Evolutionary conservation across 2,888 invertebrate genomes (phyloP).

Genomic region (Andrena hattorfiana): DNA sequence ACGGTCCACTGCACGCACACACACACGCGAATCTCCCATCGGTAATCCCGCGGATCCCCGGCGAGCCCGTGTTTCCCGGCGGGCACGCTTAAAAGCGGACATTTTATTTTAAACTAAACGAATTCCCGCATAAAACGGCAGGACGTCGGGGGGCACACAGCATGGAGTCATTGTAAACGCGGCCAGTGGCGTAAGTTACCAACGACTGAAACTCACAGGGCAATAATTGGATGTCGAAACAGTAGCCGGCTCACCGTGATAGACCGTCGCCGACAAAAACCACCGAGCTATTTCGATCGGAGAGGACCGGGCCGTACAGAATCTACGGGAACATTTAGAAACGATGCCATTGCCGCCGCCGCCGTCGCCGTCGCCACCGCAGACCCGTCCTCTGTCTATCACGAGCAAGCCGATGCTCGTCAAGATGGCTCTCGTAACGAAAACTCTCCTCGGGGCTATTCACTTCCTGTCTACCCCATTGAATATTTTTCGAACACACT

Average conservation of each 20-base stretch:
- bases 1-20: constrained; percentile 25
- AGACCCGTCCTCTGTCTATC: constrained; percentile 67
- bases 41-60: constrained; percentile 15
- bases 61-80: not conserved
- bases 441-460: constrained; percentile 62
- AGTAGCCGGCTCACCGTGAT: constrained; percentile 45
- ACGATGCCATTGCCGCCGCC: constrained; percentile 70
- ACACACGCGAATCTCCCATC: constrained; percentile 12
- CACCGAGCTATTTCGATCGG: constrained; percentile 44
- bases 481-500: constrained; percentile 75
- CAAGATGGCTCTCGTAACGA: constrained; percentile 79
- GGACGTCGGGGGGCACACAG: constrained; percentile 60
- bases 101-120: constrained; percentile 65
- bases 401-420: constrained; percentile 77
- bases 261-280: constrained; percentile 33
- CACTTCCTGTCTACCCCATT: constrained; percentile 71
- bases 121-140: constrained; percentile 74
- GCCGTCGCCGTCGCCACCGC: constrained; percentile 50
- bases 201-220: constrained; percentile 66
- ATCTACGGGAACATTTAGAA: constrained; percentile 59
- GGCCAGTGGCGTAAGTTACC: constrained; percentile 75
- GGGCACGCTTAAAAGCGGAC: not conserved
- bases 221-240: constrained; percentile 53
- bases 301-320: constrained; percentile 36
- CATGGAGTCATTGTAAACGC: constrained; percentile 73